Evolutionary conservation across 2,113 vertebrate species (phyloP), one percentile per base, ranked within the genome.

Genomic region (Scomber japonicus): DNA sequence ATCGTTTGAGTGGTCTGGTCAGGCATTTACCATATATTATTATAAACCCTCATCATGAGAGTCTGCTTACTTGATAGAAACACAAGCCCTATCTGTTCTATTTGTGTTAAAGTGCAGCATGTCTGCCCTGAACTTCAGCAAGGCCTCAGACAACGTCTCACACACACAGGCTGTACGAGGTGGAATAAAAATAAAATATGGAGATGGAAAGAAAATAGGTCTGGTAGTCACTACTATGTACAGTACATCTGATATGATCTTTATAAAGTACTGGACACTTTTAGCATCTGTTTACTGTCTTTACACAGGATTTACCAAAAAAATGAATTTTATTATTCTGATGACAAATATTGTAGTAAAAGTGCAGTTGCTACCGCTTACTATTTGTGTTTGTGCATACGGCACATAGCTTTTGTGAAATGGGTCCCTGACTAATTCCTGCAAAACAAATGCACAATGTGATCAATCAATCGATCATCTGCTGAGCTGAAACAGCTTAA

Each of bases 1-100:
- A 65, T 53, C 48, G 45, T 62, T 61, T 60, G 71, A 91, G 82
- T 71, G 74, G 76, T 79, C 57, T 56, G 78, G 61, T 75, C 67
- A 68, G 68, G 66, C 45, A 0, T 78, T 78, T 73, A 72, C 30
- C 50, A 54, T 75, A 76, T 81, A 51, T 83, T 85, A 84, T 80
- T 74, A 56, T 54, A 83, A 84, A 80, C 55, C 66, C 24, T 84
- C 49, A 0, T 77, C 56, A 61, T 4, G n/a, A 83, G 50, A 74
- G 75, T 71, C 67, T 44, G 75, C 55, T 66, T 35, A 63, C 40
- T 44, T n/a, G 60, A 59, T 21, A 63, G 51, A 62, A 86, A 84
- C 51, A 78, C 21, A n/a, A 71, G 13, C 30, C 27, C 5, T 1
- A 11, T 74, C 40, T 17, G n/a, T 31, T 9, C 35, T 80, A 46